These are phyloP conservation scores for Etheostoma cragini DNA, from an alignment of 2,113 vertebrate genomes.

Conservation along the genomic window DNA sequence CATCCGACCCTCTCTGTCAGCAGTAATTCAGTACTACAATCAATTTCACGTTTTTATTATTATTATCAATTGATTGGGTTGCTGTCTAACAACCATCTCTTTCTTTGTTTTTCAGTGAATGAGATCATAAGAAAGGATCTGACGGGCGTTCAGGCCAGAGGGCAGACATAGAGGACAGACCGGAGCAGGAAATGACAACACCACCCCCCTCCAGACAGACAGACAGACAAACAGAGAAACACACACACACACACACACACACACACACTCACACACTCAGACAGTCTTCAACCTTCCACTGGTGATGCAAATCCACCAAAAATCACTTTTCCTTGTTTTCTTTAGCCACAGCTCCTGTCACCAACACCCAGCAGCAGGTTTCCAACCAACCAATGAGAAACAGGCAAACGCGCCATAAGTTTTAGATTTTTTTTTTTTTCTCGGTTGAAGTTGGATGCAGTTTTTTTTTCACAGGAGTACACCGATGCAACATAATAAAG, in stretches of 20 bases:
- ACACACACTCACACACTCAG: background rate
- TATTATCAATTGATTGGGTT: background rate
- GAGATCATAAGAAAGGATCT: conserved; percentile 99
- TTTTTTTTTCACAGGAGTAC: background rate
- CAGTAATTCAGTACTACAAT: background rate
- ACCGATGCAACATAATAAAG: background rate
- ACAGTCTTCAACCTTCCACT: conserved; percentile 15
- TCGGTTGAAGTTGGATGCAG: background rate
- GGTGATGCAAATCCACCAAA: conserved; percentile 48
- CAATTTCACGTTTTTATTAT: background rate
- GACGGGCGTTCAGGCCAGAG: conserved; percentile 91
- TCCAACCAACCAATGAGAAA: conserved; percentile 2
- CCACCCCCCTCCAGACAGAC: background rate
- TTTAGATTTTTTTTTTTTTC: background rate
- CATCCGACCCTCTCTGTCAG: no score
- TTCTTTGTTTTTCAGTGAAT: conserved; percentile 88
- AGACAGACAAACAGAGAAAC: background rate
- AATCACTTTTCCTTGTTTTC: conserved; percentile 42
- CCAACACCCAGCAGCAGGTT: conserved; percentile 4
- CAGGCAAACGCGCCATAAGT: conserved; percentile 44
- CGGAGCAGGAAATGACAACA: conserved; percentile 71
- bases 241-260: background rate
- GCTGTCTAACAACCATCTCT: conserved; percentile 21
- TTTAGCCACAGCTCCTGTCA: conserved; percentile 1
- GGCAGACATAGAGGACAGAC: conserved; percentile 89